Conservation (phyloP, 2,888 invertebrate species). For the Timema podura region DNA sequence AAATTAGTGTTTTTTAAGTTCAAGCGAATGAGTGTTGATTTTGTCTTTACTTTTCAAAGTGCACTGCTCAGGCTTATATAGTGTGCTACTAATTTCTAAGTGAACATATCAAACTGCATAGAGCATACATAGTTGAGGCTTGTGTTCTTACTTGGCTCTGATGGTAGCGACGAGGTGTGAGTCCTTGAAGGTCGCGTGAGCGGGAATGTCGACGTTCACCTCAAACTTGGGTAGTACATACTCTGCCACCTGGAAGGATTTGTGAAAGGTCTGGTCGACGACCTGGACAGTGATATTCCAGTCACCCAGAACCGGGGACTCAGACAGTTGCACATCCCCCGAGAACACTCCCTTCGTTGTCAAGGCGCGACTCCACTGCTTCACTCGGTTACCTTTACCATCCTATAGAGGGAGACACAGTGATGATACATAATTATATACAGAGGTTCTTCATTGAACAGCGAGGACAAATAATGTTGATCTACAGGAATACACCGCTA, state of each 20-base stretch:
- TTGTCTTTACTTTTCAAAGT: neutral
- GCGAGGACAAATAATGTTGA: no score
- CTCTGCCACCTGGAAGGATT: slow-evolving; percentile 78
- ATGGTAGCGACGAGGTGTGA: slow-evolving; percentile 73
- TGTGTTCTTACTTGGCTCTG: slow-evolving; percentile 66
- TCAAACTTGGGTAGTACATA: slow-evolving; percentile 93
- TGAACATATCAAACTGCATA: neutral
- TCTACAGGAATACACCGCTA: no score
- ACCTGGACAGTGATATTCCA: slow-evolving; percentile 76
- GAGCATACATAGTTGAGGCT: no score
- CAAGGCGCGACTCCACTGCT: slow-evolving; percentile 68
- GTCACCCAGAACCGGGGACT: slow-evolving; percentile 78
- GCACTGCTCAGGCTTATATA: neutral
- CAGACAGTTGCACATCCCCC: slow-evolving; percentile 70
- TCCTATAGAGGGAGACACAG: slow-evolving; percentile 51
- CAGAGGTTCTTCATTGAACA: no score
- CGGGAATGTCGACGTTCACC: slow-evolving; percentile 75
- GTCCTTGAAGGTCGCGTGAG: slow-evolving; percentile 77
- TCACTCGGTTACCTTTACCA: slow-evolving; percentile 72
- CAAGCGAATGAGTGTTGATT: no score
- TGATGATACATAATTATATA: no score
- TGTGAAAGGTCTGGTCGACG: slow-evolving; percentile 61
- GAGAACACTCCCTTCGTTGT: slow-evolving; percentile 71
- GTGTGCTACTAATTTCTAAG: neutral
- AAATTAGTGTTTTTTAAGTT: no score